Evolutionary conservation across 2,113 vertebrate genomes (phyloP).

Genomic region (Myotis brandtii): DNA sequence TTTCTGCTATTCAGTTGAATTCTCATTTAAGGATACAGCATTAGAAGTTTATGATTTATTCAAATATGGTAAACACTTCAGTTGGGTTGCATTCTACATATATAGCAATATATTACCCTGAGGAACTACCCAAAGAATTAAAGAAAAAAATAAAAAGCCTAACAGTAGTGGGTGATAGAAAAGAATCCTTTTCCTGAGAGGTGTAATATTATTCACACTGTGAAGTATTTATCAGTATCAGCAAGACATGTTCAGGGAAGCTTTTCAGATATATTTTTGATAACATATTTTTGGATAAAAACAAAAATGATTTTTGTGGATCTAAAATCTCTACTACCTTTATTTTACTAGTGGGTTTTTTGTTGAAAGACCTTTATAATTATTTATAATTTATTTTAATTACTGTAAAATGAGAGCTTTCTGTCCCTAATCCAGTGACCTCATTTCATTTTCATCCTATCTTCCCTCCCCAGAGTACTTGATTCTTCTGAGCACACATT

Average conservation of each 20-base stretch:
- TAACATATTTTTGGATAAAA: constrained; percentile 10
- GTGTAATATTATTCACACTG: background rate
- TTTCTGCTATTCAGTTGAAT: background rate
- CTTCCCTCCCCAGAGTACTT: background rate
- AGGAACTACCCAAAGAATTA: background rate
- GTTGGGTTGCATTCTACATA: background rate
- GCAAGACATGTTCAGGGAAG: background rate
- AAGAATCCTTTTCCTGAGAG: background rate
- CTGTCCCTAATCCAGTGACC: background rate
- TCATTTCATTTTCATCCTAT: background rate
- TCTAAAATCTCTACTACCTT: background rate
- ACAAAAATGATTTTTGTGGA: background rate
- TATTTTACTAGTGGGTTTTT: background rate
- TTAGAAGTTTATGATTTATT: background rate
- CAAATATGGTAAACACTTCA: background rate
- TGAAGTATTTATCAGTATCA: constrained; percentile 19
- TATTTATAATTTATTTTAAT: background rate
- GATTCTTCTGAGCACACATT: background rate
- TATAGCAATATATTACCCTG: background rate
- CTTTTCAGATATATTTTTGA: background rate
- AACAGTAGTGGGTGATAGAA: background rate
- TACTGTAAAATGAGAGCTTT: background rate
- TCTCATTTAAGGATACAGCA: background rate
- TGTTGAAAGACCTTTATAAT: background rate
- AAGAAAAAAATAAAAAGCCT: background rate